phyloP scores from a whole-genome alignment of 2,888 invertebrate species.

The Lysandra bellargus region DNA sequence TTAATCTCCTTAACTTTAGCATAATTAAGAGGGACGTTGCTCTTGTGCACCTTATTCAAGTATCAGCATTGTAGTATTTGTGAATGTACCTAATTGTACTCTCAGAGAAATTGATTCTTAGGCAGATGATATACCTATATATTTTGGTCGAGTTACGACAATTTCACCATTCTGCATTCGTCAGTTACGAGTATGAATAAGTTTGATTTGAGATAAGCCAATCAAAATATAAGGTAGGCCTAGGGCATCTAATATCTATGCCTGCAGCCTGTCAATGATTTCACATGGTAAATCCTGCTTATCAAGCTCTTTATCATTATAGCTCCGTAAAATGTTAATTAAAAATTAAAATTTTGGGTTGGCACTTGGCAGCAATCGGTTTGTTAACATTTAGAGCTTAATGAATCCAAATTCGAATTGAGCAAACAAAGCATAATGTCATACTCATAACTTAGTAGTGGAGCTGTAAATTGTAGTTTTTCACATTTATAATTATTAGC shows the following conservation, averaged over 20 bases:
- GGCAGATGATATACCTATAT: neutral
- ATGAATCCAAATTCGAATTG: neutral
- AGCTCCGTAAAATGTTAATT: neutral
- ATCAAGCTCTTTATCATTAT: neutral
- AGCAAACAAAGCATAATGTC: neutral
- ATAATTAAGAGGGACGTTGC: neutral
- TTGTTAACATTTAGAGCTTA: neutral
- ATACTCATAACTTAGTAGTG: no score
- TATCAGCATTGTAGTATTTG: neutral
- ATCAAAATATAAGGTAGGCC: neutral
- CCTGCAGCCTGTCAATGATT: no score
- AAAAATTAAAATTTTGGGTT: neutral
- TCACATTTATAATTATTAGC: neutral
- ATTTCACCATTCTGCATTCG: no score
- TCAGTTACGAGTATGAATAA: no score
- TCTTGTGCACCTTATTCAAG: neutral
- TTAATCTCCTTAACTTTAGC: conserved; percentile 3
- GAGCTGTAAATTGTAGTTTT: neutral
- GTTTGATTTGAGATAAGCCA: neutral
- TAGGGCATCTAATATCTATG: no score
- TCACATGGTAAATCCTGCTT: neutral
- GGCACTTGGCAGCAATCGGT: neutral
- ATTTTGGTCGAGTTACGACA: no score
- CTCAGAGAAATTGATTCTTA: neutral
- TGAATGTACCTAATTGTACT: neutral